These are phyloP conservation scores for Temnothorax longispinosus DNA, from an alignment of 1,140 invertebrate species.

Conservation along the genomic window DNA sequence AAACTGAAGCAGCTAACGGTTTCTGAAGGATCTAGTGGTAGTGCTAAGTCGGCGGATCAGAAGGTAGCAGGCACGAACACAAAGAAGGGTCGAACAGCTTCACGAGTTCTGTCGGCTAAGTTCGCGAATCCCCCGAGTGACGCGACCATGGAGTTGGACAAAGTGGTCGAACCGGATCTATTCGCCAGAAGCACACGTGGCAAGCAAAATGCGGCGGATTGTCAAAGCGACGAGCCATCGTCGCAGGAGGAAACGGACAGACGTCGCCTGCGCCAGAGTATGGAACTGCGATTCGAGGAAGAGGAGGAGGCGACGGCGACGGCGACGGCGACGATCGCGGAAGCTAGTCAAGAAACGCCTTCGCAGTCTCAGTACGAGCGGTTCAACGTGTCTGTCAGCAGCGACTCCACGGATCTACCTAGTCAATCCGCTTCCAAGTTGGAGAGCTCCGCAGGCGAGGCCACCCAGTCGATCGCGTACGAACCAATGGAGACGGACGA, in stretches of 20 bases:
- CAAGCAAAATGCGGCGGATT: slow-evolving; percentile 44
- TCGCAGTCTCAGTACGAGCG: slow-evolving; percentile 82
- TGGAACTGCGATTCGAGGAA: slow-evolving; percentile 73
- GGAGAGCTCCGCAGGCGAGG: slow-evolving; percentile 75
- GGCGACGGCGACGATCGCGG: slow-evolving; percentile 43
- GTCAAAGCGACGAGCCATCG: slow-evolving; percentile 67
- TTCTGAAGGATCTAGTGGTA: slow-evolving; percentile 21
- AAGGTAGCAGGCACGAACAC: slow-evolving; percentile 59
- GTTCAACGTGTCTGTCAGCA: slow-evolving; percentile 67
- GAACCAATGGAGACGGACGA: slow-evolving; percentile 78
- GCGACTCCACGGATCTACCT: slow-evolving; percentile 76
- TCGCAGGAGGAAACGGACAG: slow-evolving; percentile 67
- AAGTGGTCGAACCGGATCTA: slow-evolving; percentile 57
- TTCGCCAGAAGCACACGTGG: slow-evolving; percentile 40
- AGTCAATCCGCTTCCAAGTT: slow-evolving; percentile 81
- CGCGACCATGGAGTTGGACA: slow-evolving; percentile 64
- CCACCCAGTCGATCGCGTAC: slow-evolving; percentile 76
- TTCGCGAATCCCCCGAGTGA: slow-evolving; percentile 53
- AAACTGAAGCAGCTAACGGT: slow-evolving; percentile 61
- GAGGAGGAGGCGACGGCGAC: slow-evolving; percentile 21
- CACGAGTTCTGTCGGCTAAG: slow-evolving; percentile 49
- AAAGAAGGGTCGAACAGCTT: slow-evolving; percentile 24
- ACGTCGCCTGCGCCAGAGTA: slow-evolving; percentile 42
- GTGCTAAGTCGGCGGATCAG: slow-evolving; percentile 24
- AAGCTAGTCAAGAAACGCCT: slow-evolving; percentile 79